These are phyloP conservation scores for Charaxes varanes DNA, from an alignment of 1,140 invertebrate species.

Conservation along the genomic window DNA sequence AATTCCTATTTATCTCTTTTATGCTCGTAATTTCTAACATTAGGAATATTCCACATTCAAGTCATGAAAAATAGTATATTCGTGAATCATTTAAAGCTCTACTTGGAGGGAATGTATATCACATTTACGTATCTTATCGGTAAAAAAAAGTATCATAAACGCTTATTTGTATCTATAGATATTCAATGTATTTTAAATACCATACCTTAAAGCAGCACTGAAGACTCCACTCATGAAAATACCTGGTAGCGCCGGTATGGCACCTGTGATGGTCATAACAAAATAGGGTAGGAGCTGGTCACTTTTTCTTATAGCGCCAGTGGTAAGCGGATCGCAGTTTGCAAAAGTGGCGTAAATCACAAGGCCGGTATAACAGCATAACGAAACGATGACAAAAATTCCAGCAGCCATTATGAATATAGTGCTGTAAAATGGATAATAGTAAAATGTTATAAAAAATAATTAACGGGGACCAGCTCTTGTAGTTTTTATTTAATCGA, in stretches of 20 bases:
- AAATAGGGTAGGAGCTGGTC: constrained; percentile 82
- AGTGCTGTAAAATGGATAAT: constrained; percentile 41
- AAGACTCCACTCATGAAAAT: constrained; percentile 86
- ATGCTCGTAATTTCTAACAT: no score
- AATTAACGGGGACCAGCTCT: no score
- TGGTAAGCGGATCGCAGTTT: constrained; percentile 83
- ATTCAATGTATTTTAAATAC: no score
- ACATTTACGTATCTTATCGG: no score
- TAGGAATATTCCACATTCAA: no score
- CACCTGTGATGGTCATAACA: constrained; percentile 82
- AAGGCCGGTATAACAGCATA: constrained; percentile 83
- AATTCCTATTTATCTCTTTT: no score
- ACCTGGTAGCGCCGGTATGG: constrained; percentile 81
- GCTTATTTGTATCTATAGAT: no score
- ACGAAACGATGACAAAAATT: constrained; percentile 76
- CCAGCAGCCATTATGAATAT: constrained; percentile 71
- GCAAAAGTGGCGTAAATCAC: constrained; percentile 87
- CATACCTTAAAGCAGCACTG: constrained; percentile 81
- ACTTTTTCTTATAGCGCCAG: constrained; percentile 76
- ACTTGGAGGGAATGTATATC: no score
- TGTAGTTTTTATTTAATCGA: no score
- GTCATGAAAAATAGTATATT: no score
- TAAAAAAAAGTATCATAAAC: no score
- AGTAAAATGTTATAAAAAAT: constrained; percentile 1
- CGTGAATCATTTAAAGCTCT: no score